These are phyloP conservation scores for Hyppa rectilinea DNA, from an alignment of 2,888 invertebrate genomes.

Conservation along the genomic window DNA sequence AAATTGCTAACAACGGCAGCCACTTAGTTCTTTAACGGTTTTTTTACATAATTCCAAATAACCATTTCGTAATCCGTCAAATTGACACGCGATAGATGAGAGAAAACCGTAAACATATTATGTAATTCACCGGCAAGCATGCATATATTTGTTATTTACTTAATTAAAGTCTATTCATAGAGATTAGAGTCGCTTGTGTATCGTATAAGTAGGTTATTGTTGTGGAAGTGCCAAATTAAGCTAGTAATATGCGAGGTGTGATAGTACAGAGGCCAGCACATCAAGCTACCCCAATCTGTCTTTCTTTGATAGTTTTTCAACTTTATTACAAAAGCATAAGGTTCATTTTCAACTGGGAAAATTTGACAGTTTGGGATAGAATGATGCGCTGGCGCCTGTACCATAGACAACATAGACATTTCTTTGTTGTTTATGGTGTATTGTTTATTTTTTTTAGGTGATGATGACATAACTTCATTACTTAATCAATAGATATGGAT, in stretches of 20 bases:
- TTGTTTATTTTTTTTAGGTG: conserved; percentile 4
- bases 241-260: conserved; percentile 23
- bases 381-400: too few species aligned
- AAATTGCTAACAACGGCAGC: background rate
- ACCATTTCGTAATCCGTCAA: conserved; percentile 52
- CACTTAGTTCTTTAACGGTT: conserved; percentile 21
- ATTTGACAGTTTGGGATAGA: too few species aligned
- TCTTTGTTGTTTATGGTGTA: conserved; percentile 18
- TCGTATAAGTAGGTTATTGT: conserved; percentile 36
- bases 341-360: too few species aligned
- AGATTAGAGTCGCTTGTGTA: conserved; percentile 41
- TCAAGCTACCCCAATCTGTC: too few species aligned
- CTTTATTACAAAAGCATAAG: too few species aligned
- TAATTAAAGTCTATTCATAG: conserved; percentile 51
- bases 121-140: conserved; percentile 42
- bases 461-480: conserved; percentile 15
- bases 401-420: conserved; percentile 3
- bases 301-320: too few species aligned
- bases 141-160: conserved; percentile 37
- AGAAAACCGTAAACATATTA: conserved; percentile 47
- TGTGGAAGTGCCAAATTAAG: conserved; percentile 42
- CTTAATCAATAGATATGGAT: conserved; percentile 1
- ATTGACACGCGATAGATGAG: conserved; percentile 46
- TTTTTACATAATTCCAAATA: conserved; percentile 59
- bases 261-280: too few species aligned